Conservation (phyloP, 2,797 vertebrate genomes). For the Rousettus madagascariensis region DNA sequence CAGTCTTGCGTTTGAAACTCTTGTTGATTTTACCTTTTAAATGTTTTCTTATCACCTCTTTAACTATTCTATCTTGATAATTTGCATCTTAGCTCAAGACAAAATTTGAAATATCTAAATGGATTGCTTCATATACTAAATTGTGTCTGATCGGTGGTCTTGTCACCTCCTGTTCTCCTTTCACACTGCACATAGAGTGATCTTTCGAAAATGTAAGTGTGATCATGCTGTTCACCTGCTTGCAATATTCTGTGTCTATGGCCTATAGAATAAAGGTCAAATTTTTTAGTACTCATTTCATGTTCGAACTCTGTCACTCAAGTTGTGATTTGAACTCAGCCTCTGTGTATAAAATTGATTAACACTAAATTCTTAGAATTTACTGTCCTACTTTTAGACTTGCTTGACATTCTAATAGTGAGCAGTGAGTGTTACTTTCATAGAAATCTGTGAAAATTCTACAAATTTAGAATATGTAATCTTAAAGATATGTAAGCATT, state of each 20-base stretch:
- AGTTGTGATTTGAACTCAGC: background rate
- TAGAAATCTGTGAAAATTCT: background rate
- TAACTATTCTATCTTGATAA: background rate
- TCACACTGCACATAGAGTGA: background rate
- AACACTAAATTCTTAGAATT: background rate
- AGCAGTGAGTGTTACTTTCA: background rate
- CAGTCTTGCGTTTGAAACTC: background rate
- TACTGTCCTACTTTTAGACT: background rate
- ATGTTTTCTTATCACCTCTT: background rate
- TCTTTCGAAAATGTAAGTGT: conserved; percentile 29
- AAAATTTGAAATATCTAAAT: background rate
- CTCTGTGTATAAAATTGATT: background rate
- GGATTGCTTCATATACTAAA: background rate
- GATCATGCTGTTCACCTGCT: background rate
- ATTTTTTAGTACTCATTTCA: background rate
- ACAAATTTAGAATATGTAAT: background rate
- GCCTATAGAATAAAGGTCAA: background rate
- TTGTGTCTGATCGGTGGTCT: background rate
- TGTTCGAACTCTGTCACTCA: background rate
- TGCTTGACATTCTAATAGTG: background rate
- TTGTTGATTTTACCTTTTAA: background rate
- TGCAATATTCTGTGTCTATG: background rate
- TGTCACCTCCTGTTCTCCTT: background rate
- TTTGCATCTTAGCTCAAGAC: background rate
- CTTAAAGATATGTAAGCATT: background rate